Evolutionary conservation across 2,797 vertebrate species (phyloP).

Genomic region (Melanotaenia trifasciata): DNA sequence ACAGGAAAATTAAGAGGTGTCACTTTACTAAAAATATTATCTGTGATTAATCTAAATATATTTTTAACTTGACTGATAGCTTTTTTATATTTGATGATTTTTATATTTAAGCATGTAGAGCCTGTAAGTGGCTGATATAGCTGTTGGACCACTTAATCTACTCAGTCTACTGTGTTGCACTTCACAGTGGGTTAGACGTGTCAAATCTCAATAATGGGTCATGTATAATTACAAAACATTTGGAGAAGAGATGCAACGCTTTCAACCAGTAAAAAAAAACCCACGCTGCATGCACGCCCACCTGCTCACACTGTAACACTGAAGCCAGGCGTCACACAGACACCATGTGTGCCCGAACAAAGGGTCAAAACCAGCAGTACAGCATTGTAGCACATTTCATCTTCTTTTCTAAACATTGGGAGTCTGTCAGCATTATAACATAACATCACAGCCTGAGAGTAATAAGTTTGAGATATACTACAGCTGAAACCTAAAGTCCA

Average conservation of each 20-base stretch:
- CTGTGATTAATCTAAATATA: neutral
- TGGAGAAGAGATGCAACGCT: neutral
- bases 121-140: neutral
- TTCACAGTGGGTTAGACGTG: neutral
- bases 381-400: slow-evolving; percentile 43
- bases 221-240: neutral
- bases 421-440: slow-evolving; percentile 60
- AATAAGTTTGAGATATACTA: slow-evolving; percentile 65
- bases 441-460: slow-evolving; percentile 50
- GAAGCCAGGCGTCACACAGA: neutral
- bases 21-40: too few species aligned
- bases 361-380: slow-evolving; percentile 18
- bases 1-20: neutral
- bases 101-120: neutral
- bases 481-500: slow-evolving; percentile 53
- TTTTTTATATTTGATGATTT: neutral
- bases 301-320: neutral
- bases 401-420: slow-evolving; percentile 52
- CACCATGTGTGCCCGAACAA: neutral
- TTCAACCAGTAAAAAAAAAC: neutral
- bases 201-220: neutral
- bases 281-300: neutral
- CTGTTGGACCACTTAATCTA: neutral
- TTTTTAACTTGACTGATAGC: neutral
- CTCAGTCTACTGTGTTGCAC: neutral